Conservation (phyloP, 2,888 invertebrate genomes). For the Sinotaia quadrata region DNA sequence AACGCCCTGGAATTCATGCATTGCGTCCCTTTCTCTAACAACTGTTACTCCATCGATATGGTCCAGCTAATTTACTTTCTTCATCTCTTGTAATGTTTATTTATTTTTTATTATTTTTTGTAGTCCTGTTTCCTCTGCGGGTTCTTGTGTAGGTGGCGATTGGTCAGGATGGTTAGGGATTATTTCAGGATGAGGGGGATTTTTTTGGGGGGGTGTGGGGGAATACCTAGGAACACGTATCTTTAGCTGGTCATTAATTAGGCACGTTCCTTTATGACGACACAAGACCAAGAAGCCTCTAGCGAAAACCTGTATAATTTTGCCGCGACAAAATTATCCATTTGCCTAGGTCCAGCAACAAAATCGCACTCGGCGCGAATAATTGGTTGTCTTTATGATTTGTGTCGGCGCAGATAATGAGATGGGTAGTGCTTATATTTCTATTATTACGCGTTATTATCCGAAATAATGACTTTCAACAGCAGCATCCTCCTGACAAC, state of each 20-base stretch:
- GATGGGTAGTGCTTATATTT: constrained; percentile 34
- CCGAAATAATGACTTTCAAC: constrained; percentile 35
- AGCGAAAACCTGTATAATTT: constrained; percentile 7
- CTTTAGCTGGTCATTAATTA: constrained; percentile 23
- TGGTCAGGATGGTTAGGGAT: too few species aligned
- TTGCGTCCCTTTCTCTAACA: too few species aligned
- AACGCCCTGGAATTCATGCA: too few species aligned
- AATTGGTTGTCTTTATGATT: constrained; percentile 36
- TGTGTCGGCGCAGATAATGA: constrained; percentile 35
- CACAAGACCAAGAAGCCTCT: not conserved
- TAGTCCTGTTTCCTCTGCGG: too few species aligned
- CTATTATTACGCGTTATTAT: constrained; percentile 36
- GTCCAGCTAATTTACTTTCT: too few species aligned
- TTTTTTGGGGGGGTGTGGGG: too few species aligned
- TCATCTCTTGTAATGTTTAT: too few species aligned
- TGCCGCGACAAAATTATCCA: constrained; percentile 32
- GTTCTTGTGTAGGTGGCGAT: too few species aligned
- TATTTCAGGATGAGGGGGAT: too few species aligned
- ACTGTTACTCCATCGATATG: too few species aligned
- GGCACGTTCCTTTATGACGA: not conserved
- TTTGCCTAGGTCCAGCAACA: constrained; percentile 27
- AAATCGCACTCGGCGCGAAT: constrained; percentile 34
- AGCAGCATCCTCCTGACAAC: constrained; percentile 15
- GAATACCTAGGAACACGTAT: too few species aligned
- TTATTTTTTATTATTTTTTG: too few species aligned